Base-by-base conservation (phyloP, 2,888 invertebrate genomes). In the Sinhomidia bicolor region DNA sequence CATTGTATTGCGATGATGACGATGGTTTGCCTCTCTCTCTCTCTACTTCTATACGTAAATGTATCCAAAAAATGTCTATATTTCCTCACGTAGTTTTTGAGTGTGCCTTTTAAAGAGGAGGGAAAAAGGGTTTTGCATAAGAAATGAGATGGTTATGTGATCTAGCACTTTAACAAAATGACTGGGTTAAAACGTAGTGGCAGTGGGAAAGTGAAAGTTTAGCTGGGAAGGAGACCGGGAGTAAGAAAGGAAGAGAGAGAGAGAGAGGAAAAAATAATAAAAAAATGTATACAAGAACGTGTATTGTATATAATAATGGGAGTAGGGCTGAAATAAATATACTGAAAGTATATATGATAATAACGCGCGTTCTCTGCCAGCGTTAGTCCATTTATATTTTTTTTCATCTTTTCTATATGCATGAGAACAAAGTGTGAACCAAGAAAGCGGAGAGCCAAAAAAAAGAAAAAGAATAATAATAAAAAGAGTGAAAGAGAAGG, bases 91-190 rank as follows among this genome's bases (percentile, higher is more conserved):
- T 36, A 36, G 36, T 36, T 36, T 36, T 36, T 7, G 36, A 36
- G 36, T 36, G 36, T 36, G 36, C 7, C 36, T 36, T 47, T 47
- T 12, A 10, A 17, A 74, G 4, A 44, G 44, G 7, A 71, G 44
- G 12, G 47, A 51, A 29, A 60, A 14, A 57, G 36, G 79, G 17
- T 79, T 79, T 79, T 79, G 60, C 79, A 79, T 79, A 79, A 79
- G 60, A 60, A 79, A 79, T 79, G 79, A 79, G 79, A 79, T 79
- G 36, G 79, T 79, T 60, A 79, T 79, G 57, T 60, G 60, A 79
- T 79, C 36, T 26, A 60, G 47, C 76, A 51, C 76, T 79, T 60
- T 36, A 36, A n/a, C 10, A 79, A 79, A 79, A 60, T 57, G 57
- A 41, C 60, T 79, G 57, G 36, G 36, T 79, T 79, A 23, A 36